phyloP scores from a whole-genome alignment of 2,113 vertebrate species.

The Poeciliopsis turrubarensis region DNA sequence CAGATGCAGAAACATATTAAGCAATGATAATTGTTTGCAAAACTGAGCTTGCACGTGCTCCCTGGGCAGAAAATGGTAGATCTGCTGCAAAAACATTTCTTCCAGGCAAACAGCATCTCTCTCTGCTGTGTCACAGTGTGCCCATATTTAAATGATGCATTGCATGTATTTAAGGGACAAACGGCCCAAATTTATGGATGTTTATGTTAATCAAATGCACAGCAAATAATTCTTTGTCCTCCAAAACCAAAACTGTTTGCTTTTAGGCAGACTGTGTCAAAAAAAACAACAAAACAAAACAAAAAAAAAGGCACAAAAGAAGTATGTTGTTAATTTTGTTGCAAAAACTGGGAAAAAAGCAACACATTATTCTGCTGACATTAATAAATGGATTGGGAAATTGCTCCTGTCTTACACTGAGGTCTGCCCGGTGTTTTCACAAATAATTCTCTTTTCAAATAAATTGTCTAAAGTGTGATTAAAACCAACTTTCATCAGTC shows the following conservation, averaged over 20 bases:
- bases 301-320: not conserved
- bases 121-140: not conserved
- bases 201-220: not conserved
- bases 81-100: not conserved
- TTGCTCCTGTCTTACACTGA: not conserved
- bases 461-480: too few relatives aligned
- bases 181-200: not conserved
- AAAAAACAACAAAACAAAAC: too few relatives aligned
- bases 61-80: not conserved
- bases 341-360: not conserved
- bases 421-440: not conserved
- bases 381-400: not conserved
- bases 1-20: not conserved
- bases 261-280: not conserved
- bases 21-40: not conserved
- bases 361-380: not conserved
- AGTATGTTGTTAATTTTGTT: not conserved
- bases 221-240: not conserved
- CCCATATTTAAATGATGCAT: not conserved
- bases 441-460: too few relatives aligned
- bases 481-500: too few relatives aligned
- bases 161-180: not conserved
- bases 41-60: not conserved
- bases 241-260: not conserved
- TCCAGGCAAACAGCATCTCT: not conserved